phyloP scores from a whole-genome alignment of 2,113 vertebrate genomes.

The Daboia siamensis region DNA sequence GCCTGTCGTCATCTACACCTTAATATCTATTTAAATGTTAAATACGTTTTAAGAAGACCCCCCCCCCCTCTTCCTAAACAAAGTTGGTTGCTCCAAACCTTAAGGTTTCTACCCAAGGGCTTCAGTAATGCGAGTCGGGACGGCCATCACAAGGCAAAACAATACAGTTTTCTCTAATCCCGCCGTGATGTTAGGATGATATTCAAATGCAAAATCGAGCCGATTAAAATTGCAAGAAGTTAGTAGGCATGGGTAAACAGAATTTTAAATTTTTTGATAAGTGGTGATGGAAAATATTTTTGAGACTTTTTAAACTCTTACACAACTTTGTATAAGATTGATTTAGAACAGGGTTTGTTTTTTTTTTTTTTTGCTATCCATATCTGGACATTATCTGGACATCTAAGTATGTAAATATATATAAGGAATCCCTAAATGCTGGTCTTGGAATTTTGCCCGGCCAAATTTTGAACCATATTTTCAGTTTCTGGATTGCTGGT shows the following conservation, averaged over 20 bases:
- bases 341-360: neutral
- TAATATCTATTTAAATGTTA: neutral
- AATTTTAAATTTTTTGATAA: neutral
- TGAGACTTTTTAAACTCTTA: neutral
- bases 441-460: neutral
- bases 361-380: neutral
- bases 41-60: too few species aligned
- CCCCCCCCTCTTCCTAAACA: too few species aligned
- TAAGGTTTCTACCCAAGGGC: neutral
- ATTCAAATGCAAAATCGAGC: neutral
- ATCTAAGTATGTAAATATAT: neutral
- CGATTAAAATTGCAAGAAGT: too few species aligned
- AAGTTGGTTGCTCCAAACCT: neutral
- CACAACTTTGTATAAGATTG: neutral
- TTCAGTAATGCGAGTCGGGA: neutral
- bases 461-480: slow-evolving; percentile 4
- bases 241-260: neutral
- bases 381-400: neutral
- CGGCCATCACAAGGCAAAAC: neutral
- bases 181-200: neutral
- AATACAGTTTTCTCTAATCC: neutral
- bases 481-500: neutral
- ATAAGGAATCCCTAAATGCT: neutral
- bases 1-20: neutral
- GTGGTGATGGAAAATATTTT: neutral